Evolutionary conservation across 2,113 vertebrate species (phyloP).

Genomic region (Cichladusa arquata): DNA sequence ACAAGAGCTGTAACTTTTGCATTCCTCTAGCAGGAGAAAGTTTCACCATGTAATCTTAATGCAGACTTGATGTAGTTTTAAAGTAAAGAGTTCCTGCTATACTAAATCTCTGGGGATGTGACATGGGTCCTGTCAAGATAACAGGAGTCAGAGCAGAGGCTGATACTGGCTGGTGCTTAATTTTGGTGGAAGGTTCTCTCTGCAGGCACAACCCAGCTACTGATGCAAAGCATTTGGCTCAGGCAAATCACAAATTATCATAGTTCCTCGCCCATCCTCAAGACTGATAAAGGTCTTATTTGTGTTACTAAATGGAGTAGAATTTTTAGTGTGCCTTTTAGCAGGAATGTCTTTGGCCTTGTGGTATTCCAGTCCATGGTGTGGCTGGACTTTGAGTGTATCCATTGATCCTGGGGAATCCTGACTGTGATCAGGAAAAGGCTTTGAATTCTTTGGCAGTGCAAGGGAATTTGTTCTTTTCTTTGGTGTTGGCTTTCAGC

Average conservation of each 20-base stretch:
- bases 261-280: background rate
- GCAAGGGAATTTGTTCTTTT: constrained; percentile 14
- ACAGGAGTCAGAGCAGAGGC: background rate
- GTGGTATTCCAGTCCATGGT: background rate
- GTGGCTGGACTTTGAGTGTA: constrained; percentile 5
- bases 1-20: background rate
- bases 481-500: constrained; percentile 39
- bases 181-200: background rate
- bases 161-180: background rate
- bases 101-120: background rate
- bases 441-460: constrained; percentile 47
- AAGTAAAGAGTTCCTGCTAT: background rate
- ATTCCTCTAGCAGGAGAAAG: background rate
- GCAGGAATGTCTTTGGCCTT: background rate
- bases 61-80: constrained; percentile 33
- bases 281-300: background rate
- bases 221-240: background rate
- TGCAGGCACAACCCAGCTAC: background rate
- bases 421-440: constrained; percentile 49
- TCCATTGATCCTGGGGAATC: constrained; percentile 53
- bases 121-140: background rate
- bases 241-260: background rate
- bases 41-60: constrained; percentile 25
- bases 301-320: background rate
- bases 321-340: constrained; percentile 15